Evolutionary conservation across 2,888 invertebrate genomes (phyloP), one percentile per base, ranked within the genome.

Genomic region (Torymus texanus): DNA sequence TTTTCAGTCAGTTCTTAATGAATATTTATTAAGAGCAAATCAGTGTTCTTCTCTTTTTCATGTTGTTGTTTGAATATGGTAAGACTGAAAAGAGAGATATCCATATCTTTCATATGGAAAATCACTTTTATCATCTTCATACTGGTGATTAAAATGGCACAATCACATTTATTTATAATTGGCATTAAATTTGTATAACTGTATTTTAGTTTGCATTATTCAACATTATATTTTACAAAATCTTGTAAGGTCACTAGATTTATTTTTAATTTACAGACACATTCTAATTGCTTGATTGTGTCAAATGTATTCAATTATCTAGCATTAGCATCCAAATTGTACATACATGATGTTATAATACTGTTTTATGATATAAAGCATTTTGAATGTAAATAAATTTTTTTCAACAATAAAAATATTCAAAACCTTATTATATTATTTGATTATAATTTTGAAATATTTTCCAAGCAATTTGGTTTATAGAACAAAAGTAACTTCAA

Each of bases 361-460:
- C 53, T 72, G 41, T 72, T 76, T 65, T 67, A 76, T 53, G 50
- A 61, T 65, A 41, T 41, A 80, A 63, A 68, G 12, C 50, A 77
- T 70, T 68, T 67, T 73, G 56, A 68, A 72, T 80, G 79, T 75
- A 79, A 79, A 79, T 75, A 79, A 50, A 75, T 66, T 73, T 58
- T 77, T 72, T 72, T 77, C 12, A 65, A 62, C 41, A 41, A 41
- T 41, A 41, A 41, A 41, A 8, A 41, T 41, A 41, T 41, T 41
- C 3, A 8, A 41, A 41, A 41, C 41, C 41, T 41, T 8, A 1
- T 41, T 41, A 41, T 41, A 41, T 41, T 41, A 41, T 5, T 41
- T 41, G 5, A 8, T 41, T 41, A 41, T 41, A 41, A 8, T 29
- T 5, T 29, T 29, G 5, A 3, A 29, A 29, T 29, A 41, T 41